Evolutionary conservation across 2,888 invertebrate species (phyloP).

Genomic region (Euclidia mi): DNA sequence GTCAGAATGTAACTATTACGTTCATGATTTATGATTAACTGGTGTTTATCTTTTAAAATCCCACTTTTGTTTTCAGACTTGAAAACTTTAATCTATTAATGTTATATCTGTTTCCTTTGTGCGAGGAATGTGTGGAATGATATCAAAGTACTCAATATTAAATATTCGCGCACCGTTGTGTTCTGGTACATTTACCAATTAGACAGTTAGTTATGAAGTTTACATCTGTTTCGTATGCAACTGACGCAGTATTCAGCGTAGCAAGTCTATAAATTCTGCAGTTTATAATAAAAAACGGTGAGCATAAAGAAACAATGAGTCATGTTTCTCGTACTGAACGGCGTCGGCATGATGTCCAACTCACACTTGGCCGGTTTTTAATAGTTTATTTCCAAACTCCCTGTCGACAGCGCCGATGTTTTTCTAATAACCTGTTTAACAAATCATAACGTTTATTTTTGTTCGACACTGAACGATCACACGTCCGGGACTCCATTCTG

Average conservation of each 20-base stretch:
- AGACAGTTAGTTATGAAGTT: conserved; percentile 54
- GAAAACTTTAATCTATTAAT: conserved; percentile 57
- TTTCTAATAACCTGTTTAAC: conserved; percentile 87
- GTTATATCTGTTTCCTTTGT: conserved; percentile 59
- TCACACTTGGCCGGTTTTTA: conserved; percentile 65
- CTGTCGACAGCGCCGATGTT: conserved; percentile 81
- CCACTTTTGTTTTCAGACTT: conserved; percentile 72
- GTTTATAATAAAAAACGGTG: conserved; percentile 27
- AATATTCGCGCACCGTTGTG: conserved; percentile 38
- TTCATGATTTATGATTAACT: conserved; percentile 81
- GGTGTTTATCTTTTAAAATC: conserved; percentile 80
- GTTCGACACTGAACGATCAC: conserved; percentile 85
- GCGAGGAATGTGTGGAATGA: conserved; percentile 35
- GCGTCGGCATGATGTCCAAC: conserved; percentile 23
- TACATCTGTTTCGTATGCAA: conserved; percentile 50
- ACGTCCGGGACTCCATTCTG: conserved; percentile 85
- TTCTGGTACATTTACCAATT: conserved; percentile 47
- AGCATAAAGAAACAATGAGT: conserved; percentile 34
- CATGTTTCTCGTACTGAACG: conserved; percentile 32
- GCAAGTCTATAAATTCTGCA: conserved; percentile 17
- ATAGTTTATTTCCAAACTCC: conserved; percentile 75
- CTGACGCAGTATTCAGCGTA: conserved; percentile 16
- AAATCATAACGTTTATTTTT: conserved; percentile 88
- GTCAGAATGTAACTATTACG: conserved; percentile 83
- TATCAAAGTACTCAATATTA: conserved; percentile 51